phyloP scores from a whole-genome alignment of 2,888 invertebrate species.

The Cremastinae sp. region DNA sequence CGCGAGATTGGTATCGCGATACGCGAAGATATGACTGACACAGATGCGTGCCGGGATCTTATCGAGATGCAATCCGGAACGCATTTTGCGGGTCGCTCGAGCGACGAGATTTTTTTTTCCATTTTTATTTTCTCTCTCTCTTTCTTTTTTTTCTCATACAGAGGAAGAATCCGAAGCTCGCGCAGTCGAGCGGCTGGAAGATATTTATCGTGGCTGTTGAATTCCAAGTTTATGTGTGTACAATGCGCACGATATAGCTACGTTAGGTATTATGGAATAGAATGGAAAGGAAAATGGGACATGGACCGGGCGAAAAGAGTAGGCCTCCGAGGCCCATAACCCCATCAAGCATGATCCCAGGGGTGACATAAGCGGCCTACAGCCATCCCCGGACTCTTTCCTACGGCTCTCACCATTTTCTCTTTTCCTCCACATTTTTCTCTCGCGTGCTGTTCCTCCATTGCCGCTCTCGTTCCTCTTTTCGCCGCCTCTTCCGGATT shows the following conservation, averaged over 20 bases:
- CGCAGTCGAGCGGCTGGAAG: conserved; percentile 14
- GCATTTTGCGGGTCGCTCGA: conserved; percentile 73
- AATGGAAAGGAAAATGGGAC: conserved; percentile 78
- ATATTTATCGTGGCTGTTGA: conserved; percentile 17
- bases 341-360: conserved; percentile 82
- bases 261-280: conserved; percentile 78
- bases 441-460: conserved; percentile 26
- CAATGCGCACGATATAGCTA: conserved; percentile 57
- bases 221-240: background rate
- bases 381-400: conserved; percentile 61
- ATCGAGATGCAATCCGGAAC: conserved; percentile 78
- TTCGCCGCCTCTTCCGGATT: no score
- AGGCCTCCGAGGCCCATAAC: conserved; percentile 83
- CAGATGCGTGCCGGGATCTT: conserved; percentile 68
- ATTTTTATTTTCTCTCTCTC: no score
- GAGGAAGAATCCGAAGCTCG: conserved; percentile 3
- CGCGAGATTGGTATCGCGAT: background rate
- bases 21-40: conserved; percentile 8
- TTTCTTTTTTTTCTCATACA: background rate
- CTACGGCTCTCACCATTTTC: conserved; percentile 50
- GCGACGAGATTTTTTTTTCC: conserved; percentile 15
- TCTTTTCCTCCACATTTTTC: conserved; percentile 38
- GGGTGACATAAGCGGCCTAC: conserved; percentile 75
- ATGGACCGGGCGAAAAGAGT: conserved; percentile 77
- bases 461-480: conserved; percentile 1